Base-by-base conservation (phyloP, 92 coral and sea anemone species). In the Palythoa grandiflora region DNA sequence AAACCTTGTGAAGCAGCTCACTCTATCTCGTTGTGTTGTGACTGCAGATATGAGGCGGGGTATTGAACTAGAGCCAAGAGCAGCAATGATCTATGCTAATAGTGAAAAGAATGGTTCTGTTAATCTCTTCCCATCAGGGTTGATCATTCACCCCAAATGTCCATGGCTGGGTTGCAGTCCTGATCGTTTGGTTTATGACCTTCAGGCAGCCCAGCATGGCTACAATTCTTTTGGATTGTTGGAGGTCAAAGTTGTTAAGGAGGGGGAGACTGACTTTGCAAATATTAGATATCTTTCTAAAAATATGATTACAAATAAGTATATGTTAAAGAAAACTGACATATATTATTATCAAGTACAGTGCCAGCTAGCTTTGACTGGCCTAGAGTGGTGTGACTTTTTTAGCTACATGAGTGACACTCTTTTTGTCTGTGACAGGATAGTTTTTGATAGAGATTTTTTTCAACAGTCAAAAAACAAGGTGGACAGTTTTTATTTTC, bases 161-260 rank as follows among this genome's bases (percentile, higher is more conserved):
- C 94, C 94, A 77, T 93, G 94, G 94, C 75, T 93, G n/a, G 93
- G 96, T 2, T 93, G 91, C 59, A 80, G 83, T 68, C 92, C 96
- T 3, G 91, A 91, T 86, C 40, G 89, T 9, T 88, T 72, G 59
- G 93, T 90, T 3, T 90, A 90, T 80, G 90, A 90, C 71, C 21
- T 90, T 9, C 88, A 90, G 9, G 90, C 88, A 38, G 17, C 37
- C 40, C 40, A 9, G 19, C 63, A 72, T 71, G 76, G 83, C 40
- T 40, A 72, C 19, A 78, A 71, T 28, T 87, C 87, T 13, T 90
- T 90, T 90, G 89, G 92, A 4, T 57, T 90, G 63, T 75, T 76
- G 20, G 88, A 89, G 54, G 60, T 89, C 37, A 84, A 89, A 71
- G 92, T 89, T 79, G 88, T 90, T 9, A 90, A 90, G 66, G 90